Base-by-base conservation (phyloP, 2,113 vertebrate species). In the Cinclus mexicanus region DNA sequence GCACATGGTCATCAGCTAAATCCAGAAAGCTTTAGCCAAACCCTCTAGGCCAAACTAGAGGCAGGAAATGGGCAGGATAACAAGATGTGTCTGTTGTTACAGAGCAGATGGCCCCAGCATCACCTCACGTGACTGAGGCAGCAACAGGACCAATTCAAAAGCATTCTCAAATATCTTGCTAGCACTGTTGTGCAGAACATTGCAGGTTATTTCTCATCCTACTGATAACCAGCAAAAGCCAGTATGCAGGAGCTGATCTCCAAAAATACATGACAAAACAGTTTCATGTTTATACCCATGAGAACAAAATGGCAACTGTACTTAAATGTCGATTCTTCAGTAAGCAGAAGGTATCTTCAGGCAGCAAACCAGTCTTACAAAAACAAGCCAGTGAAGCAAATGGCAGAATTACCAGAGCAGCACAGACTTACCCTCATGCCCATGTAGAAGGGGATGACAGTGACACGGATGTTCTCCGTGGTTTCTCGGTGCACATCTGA, bases 371-470 rank as follows among this genome's bases (percentile, higher is more conserved):
- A 33, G 33, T 4, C 14, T 85, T 7, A 37, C 31, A 31, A 49
- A 77, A 50, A 41, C 9, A 35, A 0, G 4, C 13, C 31, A n/a
- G 56, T 63, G 41, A 56, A 70, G 49, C 33, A 70, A 24, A 39
- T 7, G 5, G 9, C 56, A 64, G 39, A 60, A 68, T 20, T 10
- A 41, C 1, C 5, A 24, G 14, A 26, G 26, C 63, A 74, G 12
- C 80, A n/a, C 26, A 42, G 35, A 82, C 98, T 70, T 87, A 99
- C 99, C 98, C 99, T 98, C 99, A 99, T 99, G 98, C 99, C 99
- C 99, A 99, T 99, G 87, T 99, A 99, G 98, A 99, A 99, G 26
- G 99, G 99, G 97, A 99, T 99, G 89, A 99, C 99, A 0, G 99
- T 99, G 96, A 99, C 99, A 2, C 99, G 98, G 96, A 99, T 99